Conservation (phyloP, 1,140 invertebrate species). For the Cephus cinctus region DNA sequence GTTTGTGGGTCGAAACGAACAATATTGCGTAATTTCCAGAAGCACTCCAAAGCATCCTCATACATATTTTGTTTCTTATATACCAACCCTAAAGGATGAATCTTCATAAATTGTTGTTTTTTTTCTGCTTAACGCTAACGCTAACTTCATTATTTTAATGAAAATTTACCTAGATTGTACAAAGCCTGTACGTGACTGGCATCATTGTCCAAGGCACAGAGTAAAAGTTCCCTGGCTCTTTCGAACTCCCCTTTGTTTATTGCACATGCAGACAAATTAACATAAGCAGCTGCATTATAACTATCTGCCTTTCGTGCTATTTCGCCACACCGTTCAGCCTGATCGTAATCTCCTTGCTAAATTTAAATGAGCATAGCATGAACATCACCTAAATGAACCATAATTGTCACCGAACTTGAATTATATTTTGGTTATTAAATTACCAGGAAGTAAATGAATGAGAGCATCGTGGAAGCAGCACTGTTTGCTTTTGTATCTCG, state of each 20-base stretch:
- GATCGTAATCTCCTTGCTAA: constrained; percentile 80
- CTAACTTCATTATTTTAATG: constrained; percentile 2
- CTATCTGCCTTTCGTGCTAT: constrained; percentile 74
- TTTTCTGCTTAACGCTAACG: background rate
- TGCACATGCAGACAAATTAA: constrained; percentile 87
- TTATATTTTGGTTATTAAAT: constrained; percentile 18
- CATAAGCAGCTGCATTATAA: constrained; percentile 81
- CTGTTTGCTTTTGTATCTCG: constrained; percentile 82
- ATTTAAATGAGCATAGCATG: too few species aligned
- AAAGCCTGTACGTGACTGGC: constrained; percentile 85
- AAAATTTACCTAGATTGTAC: constrained; percentile 78
- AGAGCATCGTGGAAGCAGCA: constrained; percentile 86
- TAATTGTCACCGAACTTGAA: constrained; percentile 7
- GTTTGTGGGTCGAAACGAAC: constrained; percentile 80
- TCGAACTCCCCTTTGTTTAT: constrained; percentile 72
- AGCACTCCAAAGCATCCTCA: constrained; percentile 77
- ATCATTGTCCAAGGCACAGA: constrained; percentile 79
- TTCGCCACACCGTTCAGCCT: constrained; percentile 80
- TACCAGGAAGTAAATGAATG: constrained; percentile 86
- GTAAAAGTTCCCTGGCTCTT: constrained; percentile 74
- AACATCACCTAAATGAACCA: constrained; percentile 4
- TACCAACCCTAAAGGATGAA: constrained; percentile 61
- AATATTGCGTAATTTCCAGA: constrained; percentile 80
- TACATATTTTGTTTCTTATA: constrained; percentile 70
- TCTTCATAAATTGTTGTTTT: constrained; percentile 4